phyloP scores from a whole-genome alignment of 1,140 invertebrate species.

The fruit fly (Drosophila melanogaster) region Release_6_plus_ISO1_MT NT_037436.4:5087501-5088000 shows the following conservation, averaged over 20 bases:
- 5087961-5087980: conserved; percentile 33
- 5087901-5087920: conserved; percentile 29
- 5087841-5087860: conserved; percentile 18
- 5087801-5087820: conserved; percentile 70
- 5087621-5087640: conserved; percentile 16
- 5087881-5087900: conserved; percentile 65
- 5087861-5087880: conserved; percentile 11
- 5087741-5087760: conserved; percentile 8
- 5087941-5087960: conserved; percentile 23
- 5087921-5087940: conserved; percentile 19
- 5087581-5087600: not conserved
- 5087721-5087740: conserved; percentile 34
- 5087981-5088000: conserved; percentile 73
- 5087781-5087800: conserved; percentile 26
- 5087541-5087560: conserved; percentile 3
- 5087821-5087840: conserved; percentile 66
- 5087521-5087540: not conserved
- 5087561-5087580: conserved; percentile 15
- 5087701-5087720: conserved; percentile 27
- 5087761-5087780: conserved; percentile 19
- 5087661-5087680: conserved; percentile 41
- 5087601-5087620: conserved; percentile 18
- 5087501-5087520: not conserved
- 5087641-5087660: conserved; percentile 14
- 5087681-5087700: conserved; percentile 9